A percentile compares a stretch with the other conserved stretches of the same genome.
Evolutionary conservation across 2,797 vertebrate genomes (phyloP).

Genomic region (Hirundo rustica): DNA sequence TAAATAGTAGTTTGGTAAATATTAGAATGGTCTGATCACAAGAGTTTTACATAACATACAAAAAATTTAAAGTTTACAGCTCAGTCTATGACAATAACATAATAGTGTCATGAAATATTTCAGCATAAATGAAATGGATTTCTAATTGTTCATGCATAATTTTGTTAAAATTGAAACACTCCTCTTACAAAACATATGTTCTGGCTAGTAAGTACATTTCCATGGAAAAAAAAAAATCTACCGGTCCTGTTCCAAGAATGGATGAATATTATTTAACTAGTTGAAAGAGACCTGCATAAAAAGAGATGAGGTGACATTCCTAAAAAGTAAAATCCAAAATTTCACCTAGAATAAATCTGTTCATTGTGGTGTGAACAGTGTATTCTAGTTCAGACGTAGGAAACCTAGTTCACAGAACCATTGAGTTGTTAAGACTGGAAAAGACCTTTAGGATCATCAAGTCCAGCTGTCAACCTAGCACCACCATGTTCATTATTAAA

Average conservation of each 20-base stretch:
- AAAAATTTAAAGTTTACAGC: not conserved
- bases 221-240: not conserved
- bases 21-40: not conserved
- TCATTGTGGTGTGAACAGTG: not conserved
- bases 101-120: not conserved
- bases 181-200: not conserved
- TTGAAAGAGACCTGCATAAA: not conserved
- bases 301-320: not conserved
- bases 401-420: not conserved
- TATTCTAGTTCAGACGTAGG: not conserved
- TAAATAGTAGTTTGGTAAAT: not conserved
- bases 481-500: not conserved
- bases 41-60: not conserved
- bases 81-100: not conserved
- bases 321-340: not conserved
- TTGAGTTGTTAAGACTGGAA: not conserved
- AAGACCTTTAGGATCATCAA: not conserved
- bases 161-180: not conserved
- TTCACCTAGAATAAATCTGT: not conserved
- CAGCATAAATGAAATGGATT: not conserved
- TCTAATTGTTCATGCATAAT: not conserved
- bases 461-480: not conserved
- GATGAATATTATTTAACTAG: not conserved
- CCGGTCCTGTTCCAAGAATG: not conserved
- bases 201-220: not conserved